Base-by-base conservation (phyloP, 2,888 invertebrate genomes). In the Drosophila emarginata region DNA sequence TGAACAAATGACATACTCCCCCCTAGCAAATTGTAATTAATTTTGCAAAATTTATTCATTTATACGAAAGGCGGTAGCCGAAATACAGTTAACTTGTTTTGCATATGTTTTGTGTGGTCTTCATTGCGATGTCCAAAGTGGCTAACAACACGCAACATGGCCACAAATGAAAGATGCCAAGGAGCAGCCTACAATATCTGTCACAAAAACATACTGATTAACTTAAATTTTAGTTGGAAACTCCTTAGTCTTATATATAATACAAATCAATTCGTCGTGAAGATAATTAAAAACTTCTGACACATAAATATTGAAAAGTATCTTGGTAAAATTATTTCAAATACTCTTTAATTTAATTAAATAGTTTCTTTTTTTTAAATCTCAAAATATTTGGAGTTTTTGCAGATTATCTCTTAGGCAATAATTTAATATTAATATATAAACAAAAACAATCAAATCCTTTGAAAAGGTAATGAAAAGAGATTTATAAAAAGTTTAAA, bases 21-120 rank as follows among this genome's bases (percentile, higher is more conserved):
- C 28, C 67, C 61, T 67, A 73, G 67, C 68, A 74, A 81, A 78
- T 68, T 78, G 78, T 72, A 87, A 87, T 87, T 87, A 81, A 85
- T 77, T 82, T 68, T 81, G 64, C 70, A 79, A 85, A 82, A 81
- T 85, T 79, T 77, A 73, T 72, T 77, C 72, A 70, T 73, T 79
- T 71, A 73, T 72, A 68, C 57, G 59, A 76, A 72, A 78, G 66
- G 57, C 72, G 77, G 73, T 64, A 63, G 58, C 54, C 23, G 39
- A 78, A 54, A 74, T 53, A 60, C 68, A 59, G 65, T 76, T 80
- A 80, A 74, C 79, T 68, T 72, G 74, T 68, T 76, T 74, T 56
- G 65, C 67, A 80, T 63, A 70, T 60, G 64, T 66, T 45, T 45
- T 64, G 65, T 67, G 57, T 54, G 59, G 73, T 40, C 52, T 62